Percentiles rank a stretch among this genome's conserved stretches.
Conservation (phyloP, 2,797 vertebrate genomes). For the Coregonus ussuriensis region DNA sequence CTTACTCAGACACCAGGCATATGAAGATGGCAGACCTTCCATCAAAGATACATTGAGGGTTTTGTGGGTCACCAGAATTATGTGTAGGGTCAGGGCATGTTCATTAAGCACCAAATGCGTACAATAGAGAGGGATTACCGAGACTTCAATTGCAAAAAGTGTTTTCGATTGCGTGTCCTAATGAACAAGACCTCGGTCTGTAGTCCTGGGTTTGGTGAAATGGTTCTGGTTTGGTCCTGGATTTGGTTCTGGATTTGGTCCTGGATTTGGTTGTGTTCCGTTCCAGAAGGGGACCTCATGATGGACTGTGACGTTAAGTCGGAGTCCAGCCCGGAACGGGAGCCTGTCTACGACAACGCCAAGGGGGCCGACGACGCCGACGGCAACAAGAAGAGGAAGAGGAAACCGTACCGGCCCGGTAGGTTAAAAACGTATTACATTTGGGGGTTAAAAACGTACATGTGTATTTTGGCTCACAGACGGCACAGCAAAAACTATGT, state of each 20-base stretch:
- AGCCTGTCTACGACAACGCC: constrained; percentile 79
- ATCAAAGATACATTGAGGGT: too few relatives aligned
- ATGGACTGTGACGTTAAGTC: constrained; percentile 93
- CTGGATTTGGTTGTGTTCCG: constrained; percentile 12
- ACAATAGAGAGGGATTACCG: too few relatives aligned
- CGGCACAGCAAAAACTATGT: background rate
- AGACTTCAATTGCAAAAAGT: background rate
- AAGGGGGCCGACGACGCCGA: constrained; percentile 81
- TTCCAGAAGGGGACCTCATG: constrained; percentile 80
- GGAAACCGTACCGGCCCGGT: constrained; percentile 97
- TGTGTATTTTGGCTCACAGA: background rate
- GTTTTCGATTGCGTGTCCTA: background rate
- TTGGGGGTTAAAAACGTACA: background rate
- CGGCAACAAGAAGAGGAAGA: constrained; percentile 89
- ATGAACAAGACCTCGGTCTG: background rate
- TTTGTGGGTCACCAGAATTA: too few relatives aligned
- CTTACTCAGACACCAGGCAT: too few relatives aligned
- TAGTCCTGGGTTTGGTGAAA: background rate
- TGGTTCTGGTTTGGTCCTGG: constrained; percentile 3
- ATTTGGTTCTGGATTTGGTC: background rate
- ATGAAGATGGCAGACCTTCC: too few relatives aligned
- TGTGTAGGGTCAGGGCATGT: background rate
- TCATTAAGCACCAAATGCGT: background rate
- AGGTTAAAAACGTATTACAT: constrained; percentile 12
- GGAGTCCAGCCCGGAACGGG: constrained; percentile 94